Evolutionary conservation across 2,888 invertebrate species (phyloP), one percentile per base, ranked within the genome.

Genomic region (Emmelina monodactyla): DNA sequence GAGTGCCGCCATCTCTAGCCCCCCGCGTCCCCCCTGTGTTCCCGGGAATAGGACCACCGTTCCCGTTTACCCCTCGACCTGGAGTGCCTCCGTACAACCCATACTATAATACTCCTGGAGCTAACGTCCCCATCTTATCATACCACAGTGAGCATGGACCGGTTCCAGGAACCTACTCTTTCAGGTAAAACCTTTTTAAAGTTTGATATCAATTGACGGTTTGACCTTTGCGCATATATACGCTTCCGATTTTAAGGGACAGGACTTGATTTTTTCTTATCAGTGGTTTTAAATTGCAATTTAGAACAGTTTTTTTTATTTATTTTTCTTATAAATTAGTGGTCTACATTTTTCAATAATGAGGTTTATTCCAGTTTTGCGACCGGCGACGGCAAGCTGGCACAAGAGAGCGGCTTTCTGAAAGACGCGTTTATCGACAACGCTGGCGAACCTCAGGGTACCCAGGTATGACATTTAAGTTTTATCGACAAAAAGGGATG

Each of bases 361-460:
- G 14, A 12, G 11, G 25, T 34, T 11, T 30, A 32, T 58, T 80
- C 59, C 48, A 91, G 91, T 56, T 91, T 88, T 53, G 78, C 87
- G 30, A 86, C 89, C 30, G 90, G 86, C 22, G 91, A 91, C 63
- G 90, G 90, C 32, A 89, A 90, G 47, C 85, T 88, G 51, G 89
- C 87, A 4, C 88, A 91, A 67, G 91, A 90, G 51, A 86, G 83
- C 50, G 91, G 91, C 15, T 90, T 85, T 56, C 68, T 90, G 35
- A 91, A 89, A 67, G 88, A 88, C 51, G 75, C 82, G 2, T 78
- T 82, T 28, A 85, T 89, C 13, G 83, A 85, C 40, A 87, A 87
- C 42, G 83, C 84, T 35, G 84, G 86, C 2, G 86, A 86, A 51
- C 85, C 86, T 11, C 84, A 76, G 47, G 79, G 79, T 37, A 71